phyloP scores from a whole-genome alignment of 2,888 invertebrate genomes.

The Anorthoa munda region DNA sequence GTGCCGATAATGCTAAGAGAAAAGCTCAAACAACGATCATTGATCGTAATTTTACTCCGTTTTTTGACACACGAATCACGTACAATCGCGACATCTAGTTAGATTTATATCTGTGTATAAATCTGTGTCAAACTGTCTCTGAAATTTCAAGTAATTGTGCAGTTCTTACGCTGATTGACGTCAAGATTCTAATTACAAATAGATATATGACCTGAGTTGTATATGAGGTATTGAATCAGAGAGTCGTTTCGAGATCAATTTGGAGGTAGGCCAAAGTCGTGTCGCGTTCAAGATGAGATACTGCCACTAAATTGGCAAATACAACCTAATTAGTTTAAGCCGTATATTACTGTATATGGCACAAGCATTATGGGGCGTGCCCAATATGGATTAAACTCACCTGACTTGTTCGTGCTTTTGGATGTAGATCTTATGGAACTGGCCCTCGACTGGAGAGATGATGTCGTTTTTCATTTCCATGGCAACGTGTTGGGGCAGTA shows the following conservation, averaged over 20 bases:
- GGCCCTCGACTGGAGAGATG: conserved; percentile 96
- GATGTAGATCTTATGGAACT: conserved; percentile 98
- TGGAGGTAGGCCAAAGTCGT: conserved; percentile 80
- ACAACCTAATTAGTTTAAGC: conserved; percentile 55
- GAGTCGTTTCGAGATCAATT: conserved; percentile 74
- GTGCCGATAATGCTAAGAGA: too few species aligned
- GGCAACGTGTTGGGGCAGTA: conserved; percentile 97
- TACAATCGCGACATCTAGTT: too few species aligned
- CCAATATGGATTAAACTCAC: conserved; percentile 85
- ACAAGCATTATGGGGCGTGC: conserved; percentile 18
- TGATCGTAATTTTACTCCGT: too few species aligned
- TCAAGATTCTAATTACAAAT: conserved; percentile 43
- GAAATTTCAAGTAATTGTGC: conserved; percentile 38
- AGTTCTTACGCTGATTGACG: conserved; percentile 31
- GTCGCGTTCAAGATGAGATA: conserved; percentile 75
- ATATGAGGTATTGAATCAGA: conserved; percentile 70
- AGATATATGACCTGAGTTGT: conserved; percentile 42
- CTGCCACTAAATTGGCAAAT: conserved; percentile 72
- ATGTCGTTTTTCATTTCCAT: conserved; percentile 99
- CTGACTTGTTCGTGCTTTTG: conserved; percentile 98
- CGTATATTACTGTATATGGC: conserved; percentile 49
- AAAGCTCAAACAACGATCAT: too few species aligned
- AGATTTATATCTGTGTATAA: conserved; percentile 2
- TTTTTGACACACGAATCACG: too few species aligned
- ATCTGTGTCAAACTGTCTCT: conserved; percentile 34